Conservation (phyloP, 2,113 vertebrate species). For the Colius striatus region DNA sequence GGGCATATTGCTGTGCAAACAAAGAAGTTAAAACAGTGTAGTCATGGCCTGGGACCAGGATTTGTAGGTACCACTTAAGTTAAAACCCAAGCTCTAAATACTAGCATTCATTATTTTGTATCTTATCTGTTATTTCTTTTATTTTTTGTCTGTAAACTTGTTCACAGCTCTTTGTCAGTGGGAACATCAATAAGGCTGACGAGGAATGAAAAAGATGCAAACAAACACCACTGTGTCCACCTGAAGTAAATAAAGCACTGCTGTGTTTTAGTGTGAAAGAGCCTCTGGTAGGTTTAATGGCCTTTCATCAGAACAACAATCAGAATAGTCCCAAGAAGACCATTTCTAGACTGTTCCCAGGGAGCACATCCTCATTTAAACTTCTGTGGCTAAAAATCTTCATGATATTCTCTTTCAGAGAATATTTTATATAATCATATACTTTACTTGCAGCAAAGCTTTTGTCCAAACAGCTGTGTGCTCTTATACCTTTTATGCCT, state of each 20-base stretch:
- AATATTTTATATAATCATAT: neutral
- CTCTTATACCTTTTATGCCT: neutral
- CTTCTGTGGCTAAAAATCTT: neutral
- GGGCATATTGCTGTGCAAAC: neutral
- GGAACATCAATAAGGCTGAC: neutral
- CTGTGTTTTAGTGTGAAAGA: neutral
- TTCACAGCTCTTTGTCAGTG: neutral
- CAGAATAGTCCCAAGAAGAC: neutral
- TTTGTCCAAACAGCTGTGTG: neutral
- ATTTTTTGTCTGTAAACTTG: neutral
- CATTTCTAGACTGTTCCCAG: neutral
- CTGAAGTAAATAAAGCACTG: neutral
- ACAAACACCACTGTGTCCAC: neutral
- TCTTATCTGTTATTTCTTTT: neutral
- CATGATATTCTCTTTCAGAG: neutral
- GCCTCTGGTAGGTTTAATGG: neutral
- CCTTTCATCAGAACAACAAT: neutral
- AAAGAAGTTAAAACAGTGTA: neutral
- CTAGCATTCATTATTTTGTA: neutral
- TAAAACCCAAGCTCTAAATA: neutral
- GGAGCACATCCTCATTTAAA: neutral
- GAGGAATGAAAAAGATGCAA: neutral
- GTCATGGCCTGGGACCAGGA: neutral
- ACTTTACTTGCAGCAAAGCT: constrained; percentile 14
- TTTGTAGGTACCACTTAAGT: neutral